These are phyloP conservation scores for cattle (Bos taurus) DNA, from an alignment of 2,113 vertebrate species.

Conservation along the genomic window ARS-UCD2.0 NC_037329.1:48516501-48517000, in stretches of 20 bases:
- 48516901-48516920: not conserved
- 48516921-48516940: not conserved
- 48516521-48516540: not conserved
- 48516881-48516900: not conserved
- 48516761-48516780: not conserved
- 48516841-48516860: not conserved
- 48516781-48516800: not conserved
- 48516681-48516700: not conserved
- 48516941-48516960: not conserved
- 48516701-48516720: not conserved
- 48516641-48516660: not conserved
- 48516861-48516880: not conserved
- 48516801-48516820: not conserved
- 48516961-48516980: not conserved
- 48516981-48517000: not conserved
- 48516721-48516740: not conserved
- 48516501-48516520: not conserved
- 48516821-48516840: not conserved
- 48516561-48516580: not conserved
- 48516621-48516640: not conserved
- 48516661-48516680: not conserved
- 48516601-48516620: not conserved
- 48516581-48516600: not conserved
- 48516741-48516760: not conserved
- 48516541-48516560: not conserved